These are phyloP conservation scores for Damaliscus lunatus DNA, from an alignment of 2,113 vertebrate genomes.

Conservation along the genomic window DNA sequence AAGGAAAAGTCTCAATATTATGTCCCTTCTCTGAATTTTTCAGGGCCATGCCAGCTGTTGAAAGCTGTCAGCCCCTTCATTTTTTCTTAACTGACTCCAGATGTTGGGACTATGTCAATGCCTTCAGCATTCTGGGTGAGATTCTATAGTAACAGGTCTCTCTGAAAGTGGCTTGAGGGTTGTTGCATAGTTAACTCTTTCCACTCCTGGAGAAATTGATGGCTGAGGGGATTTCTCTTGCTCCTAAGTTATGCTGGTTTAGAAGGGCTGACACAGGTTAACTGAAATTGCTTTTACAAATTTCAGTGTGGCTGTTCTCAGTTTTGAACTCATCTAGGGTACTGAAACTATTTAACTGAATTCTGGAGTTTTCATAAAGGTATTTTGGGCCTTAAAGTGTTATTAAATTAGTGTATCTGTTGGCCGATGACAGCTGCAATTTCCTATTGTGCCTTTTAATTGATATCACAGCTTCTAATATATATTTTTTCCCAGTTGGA, in stretches of 20 bases:
- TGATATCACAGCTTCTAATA: neutral
- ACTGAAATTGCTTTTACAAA: neutral
- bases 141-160: neutral
- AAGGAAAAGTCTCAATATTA: neutral
- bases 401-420: neutral
- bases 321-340: neutral
- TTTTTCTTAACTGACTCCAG: neutral
- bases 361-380: neutral
- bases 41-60: neutral
- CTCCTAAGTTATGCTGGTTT: neutral
- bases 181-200: neutral
- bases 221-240: neutral
- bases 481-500: neutral
- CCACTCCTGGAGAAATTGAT: neutral
- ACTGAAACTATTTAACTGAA: neutral
- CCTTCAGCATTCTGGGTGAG: neutral
- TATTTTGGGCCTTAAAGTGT: neutral
- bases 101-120: neutral
- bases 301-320: neutral
- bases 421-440: rapidly evolving
- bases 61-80: neutral
- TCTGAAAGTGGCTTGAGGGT: neutral
- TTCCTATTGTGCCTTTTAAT: neutral
- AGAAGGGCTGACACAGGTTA: neutral
- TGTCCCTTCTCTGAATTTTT: neutral